A percentile compares a stretch with the other conserved stretches of the same genome.
Conservation (phyloP, 2,888 invertebrate genomes). For the Tethea ocularis region DNA sequence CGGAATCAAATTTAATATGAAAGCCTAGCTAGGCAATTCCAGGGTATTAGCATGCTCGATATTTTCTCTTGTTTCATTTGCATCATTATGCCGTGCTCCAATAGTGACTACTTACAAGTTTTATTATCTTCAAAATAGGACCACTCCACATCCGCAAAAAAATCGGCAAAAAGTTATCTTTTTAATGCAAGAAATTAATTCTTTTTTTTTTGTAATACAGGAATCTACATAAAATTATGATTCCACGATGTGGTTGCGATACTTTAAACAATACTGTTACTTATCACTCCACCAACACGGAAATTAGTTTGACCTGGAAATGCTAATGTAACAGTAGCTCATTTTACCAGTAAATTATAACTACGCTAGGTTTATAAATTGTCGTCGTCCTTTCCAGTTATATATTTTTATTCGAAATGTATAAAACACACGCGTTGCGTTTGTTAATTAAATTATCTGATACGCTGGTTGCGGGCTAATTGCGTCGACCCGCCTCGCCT, state of each 20-base stretch:
- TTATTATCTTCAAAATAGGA: too few species aligned
- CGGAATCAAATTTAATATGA: constrained; percentile 23
- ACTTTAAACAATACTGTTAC: neutral
- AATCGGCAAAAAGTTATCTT: too few species aligned
- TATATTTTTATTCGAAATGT: constrained; percentile 31
- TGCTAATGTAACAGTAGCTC: neutral
- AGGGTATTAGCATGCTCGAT: neutral
- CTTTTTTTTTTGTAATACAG: too few species aligned
- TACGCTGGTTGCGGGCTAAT: constrained; percentile 54
- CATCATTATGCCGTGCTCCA: too few species aligned
- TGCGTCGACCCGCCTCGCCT: constrained; percentile 38
- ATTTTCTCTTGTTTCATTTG: too few species aligned
- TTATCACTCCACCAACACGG: neutral
- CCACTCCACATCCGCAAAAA: too few species aligned
- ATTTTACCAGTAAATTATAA: constrained; percentile 17
- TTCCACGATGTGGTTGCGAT: neutral
- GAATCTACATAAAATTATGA: neutral
- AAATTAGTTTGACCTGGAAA: neutral
- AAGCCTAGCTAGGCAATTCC: constrained; percentile 3
- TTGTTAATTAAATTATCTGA: constrained; percentile 66
- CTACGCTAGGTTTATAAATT: neutral
- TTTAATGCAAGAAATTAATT: too few species aligned
- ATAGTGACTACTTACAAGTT: too few species aligned
- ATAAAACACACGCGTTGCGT: constrained; percentile 43
- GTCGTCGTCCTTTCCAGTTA: constrained; percentile 18